These are phyloP conservation scores for Channallabes apus DNA, from an alignment of 2,797 vertebrate genomes.

Conservation along the genomic window DNA sequence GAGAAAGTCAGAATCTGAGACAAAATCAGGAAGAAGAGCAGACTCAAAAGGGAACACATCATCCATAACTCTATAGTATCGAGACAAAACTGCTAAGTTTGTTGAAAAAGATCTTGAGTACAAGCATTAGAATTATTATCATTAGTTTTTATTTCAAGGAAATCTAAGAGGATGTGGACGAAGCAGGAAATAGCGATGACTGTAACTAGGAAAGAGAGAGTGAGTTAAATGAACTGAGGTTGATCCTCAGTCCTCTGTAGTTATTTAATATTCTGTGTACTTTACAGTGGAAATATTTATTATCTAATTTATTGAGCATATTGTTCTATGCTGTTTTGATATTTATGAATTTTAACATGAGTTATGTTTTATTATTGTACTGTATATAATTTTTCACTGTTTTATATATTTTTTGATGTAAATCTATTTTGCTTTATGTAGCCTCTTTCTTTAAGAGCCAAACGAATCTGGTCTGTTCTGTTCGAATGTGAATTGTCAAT, in stretches of 20 bases:
- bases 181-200: neutral
- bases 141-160: too few relatives aligned
- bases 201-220: neutral
- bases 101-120: neutral
- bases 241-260: conserved; percentile 13
- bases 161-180: neutral
- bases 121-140: neutral
- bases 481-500: neutral
- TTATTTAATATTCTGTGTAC: conserved; percentile 35
- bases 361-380: neutral
- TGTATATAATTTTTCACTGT: conserved; percentile 5
- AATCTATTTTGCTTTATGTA: neutral
- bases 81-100: neutral
- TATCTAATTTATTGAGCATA: conserved; percentile 63
- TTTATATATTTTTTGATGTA: neutral
- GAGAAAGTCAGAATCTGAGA: neutral
- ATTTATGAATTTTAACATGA: neutral
- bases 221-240: neutral
- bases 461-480: too few relatives aligned
- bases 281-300: conserved; percentile 66
- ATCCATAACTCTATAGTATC: neutral
- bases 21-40: neutral
- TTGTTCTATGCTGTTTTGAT: conserved; percentile 64
- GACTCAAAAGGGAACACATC: neutral
- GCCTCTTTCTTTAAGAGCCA: neutral